Conservation (phyloP, 1,140 invertebrate species). For the Drosophila hydei region DNA sequence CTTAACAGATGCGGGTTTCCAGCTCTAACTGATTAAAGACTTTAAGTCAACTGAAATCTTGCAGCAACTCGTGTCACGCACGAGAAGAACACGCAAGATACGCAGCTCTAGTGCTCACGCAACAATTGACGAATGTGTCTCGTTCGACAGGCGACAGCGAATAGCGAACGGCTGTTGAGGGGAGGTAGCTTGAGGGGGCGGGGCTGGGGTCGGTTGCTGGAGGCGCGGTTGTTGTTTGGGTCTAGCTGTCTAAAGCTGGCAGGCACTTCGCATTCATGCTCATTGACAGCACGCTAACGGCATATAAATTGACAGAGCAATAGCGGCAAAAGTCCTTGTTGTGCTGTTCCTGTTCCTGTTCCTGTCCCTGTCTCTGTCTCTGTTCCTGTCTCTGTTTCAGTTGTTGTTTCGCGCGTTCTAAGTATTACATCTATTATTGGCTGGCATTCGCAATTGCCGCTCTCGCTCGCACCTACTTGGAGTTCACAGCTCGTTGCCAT, state of each 20-base stretch:
- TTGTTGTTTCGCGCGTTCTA: conserved; percentile 13
- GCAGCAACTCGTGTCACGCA: conserved; percentile 2
- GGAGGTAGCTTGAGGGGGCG: neutral
- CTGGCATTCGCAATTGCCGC: conserved; percentile 3
- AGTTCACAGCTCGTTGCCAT: neutral
- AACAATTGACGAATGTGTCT: conserved; percentile 58
- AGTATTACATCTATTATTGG: conserved; percentile 29
- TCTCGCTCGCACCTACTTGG: conserved; percentile 2
- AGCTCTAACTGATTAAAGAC: too few species aligned
- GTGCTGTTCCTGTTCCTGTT: neutral
- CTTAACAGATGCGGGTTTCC: too few species aligned
- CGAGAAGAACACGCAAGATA: too few species aligned
- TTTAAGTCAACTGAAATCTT: too few species aligned
- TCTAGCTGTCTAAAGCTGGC: conserved; percentile 16
- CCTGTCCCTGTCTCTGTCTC: conserved; percentile 11
- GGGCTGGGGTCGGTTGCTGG: neutral
- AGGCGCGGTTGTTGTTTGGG: neutral
- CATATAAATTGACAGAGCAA: conserved; percentile 77
- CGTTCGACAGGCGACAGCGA: conserved; percentile 38
- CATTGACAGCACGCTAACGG: conserved; percentile 82
- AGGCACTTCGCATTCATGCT: conserved; percentile 74
- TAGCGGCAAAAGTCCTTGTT: conserved; percentile 20
- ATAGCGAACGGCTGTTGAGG: neutral
- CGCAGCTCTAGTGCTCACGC: conserved; percentile 10
- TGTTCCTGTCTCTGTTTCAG: conserved; percentile 12